Conservation (phyloP, 2,888 invertebrate species). For the Nemoura dubitans region DNA sequence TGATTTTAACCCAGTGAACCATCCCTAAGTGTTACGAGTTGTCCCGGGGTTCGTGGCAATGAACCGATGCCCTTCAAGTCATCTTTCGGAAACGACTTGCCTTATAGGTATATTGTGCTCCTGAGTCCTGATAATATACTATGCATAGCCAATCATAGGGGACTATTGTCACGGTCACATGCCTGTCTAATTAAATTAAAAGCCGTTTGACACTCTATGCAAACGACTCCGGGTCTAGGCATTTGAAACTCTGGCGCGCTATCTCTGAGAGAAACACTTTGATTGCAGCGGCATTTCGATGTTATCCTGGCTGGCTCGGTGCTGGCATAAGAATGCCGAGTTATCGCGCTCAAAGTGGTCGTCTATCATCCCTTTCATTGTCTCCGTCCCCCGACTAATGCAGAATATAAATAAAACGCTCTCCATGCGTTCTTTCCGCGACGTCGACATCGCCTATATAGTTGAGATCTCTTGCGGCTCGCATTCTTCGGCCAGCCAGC, state of each 20-base stretch:
- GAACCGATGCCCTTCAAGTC: no score
- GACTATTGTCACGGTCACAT: no score
- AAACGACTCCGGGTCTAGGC: no score
- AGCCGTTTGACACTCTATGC: no score
- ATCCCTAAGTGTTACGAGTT: no score
- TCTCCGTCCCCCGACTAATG: neutral
- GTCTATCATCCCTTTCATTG: neutral
- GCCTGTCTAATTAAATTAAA: no score
- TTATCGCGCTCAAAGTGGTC: neutral
- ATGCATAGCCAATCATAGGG: no score
- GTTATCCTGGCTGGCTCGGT: neutral
- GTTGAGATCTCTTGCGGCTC: neutral
- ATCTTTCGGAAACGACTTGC: no score
- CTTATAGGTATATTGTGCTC: no score
- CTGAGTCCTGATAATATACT: no score
- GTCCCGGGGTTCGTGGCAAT: no score
- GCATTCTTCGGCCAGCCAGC: neutral
- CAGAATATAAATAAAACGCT: slow-evolving; percentile 7
- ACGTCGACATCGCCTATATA: neutral
- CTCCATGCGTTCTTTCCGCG: neutral
- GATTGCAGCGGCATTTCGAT: neutral
- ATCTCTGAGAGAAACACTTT: neutral
- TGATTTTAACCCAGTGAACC: neutral
- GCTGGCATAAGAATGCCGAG: neutral
- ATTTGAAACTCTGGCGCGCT: neutral